Conservation (phyloP, 2,888 invertebrate species). For the Dryomyza anilis region DNA sequence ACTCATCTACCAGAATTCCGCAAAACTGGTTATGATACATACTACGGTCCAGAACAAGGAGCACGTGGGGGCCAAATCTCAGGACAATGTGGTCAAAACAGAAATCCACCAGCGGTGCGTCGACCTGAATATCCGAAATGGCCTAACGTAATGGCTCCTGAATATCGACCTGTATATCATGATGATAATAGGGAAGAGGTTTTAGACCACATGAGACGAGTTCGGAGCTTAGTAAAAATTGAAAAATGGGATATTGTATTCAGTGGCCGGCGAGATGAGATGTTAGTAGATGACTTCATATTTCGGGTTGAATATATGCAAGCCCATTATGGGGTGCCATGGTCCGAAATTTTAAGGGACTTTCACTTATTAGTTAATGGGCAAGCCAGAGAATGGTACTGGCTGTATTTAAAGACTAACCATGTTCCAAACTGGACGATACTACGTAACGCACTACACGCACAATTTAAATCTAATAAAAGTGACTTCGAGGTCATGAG, state of each 20-base stretch:
- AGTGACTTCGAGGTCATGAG: background rate
- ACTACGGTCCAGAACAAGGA: background rate
- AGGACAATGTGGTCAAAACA: background rate
- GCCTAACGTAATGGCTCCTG: background rate
- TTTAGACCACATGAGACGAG: background rate
- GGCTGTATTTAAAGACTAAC: background rate
- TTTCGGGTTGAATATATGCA: conserved; percentile 14
- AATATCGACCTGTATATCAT: background rate
- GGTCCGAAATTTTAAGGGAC: conserved; percentile 3
- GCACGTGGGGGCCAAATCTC: background rate
- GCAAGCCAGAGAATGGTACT: conserved; percentile 11
- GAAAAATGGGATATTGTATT: background rate
- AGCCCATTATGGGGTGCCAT: background rate
- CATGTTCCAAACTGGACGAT: background rate
- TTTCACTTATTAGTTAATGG: conserved; percentile 13
- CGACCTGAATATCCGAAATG: too few species aligned
- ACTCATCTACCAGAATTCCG: too few species aligned
- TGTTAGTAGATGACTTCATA: background rate
- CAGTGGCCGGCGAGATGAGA: background rate
- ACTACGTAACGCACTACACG: background rate
- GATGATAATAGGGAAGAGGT: background rate
- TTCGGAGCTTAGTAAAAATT: background rate
- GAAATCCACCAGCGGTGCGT: background rate
- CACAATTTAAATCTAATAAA: too few species aligned
- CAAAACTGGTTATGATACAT: too few species aligned